Evolutionary conservation across 2,113 vertebrate genomes (phyloP).

Genomic region (Lycaon pictus): DNA sequence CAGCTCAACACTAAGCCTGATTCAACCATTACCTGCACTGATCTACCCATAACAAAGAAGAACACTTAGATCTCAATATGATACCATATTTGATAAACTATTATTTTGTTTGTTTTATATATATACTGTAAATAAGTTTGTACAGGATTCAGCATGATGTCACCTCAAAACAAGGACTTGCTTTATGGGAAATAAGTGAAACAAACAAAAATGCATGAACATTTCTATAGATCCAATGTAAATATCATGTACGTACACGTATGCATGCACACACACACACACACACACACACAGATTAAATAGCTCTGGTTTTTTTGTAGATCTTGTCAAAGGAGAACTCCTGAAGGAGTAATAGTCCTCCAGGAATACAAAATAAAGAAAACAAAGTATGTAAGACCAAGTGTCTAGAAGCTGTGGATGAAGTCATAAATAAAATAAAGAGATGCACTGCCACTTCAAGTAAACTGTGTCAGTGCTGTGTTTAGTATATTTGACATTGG

Average conservation of each 20-base stretch:
- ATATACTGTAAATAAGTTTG: neutral
- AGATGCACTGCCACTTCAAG: neutral
- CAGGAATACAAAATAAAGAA: neutral
- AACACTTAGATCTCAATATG: neutral
- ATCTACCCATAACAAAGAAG: neutral
- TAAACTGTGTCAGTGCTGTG: neutral
- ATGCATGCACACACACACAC: neutral
- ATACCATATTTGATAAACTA: neutral
- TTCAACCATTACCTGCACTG: neutral
- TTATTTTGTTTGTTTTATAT: neutral
- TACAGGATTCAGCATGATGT: neutral
- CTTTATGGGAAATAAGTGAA: neutral
- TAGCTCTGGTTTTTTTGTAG: neutral
- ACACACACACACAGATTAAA: neutral
- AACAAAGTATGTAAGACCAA: neutral
- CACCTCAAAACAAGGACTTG: neutral
- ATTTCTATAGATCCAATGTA: neutral
- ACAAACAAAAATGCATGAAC: neutral
- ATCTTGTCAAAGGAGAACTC: neutral
- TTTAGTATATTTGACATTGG: neutral
- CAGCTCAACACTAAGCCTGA: neutral
- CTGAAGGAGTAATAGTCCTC: neutral
- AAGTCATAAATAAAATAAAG: neutral
- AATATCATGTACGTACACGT: neutral
- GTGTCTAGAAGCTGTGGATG: neutral